Evolutionary conservation across 2,888 invertebrate species (phyloP).

Genomic region (Pemphredon lugubris): DNA sequence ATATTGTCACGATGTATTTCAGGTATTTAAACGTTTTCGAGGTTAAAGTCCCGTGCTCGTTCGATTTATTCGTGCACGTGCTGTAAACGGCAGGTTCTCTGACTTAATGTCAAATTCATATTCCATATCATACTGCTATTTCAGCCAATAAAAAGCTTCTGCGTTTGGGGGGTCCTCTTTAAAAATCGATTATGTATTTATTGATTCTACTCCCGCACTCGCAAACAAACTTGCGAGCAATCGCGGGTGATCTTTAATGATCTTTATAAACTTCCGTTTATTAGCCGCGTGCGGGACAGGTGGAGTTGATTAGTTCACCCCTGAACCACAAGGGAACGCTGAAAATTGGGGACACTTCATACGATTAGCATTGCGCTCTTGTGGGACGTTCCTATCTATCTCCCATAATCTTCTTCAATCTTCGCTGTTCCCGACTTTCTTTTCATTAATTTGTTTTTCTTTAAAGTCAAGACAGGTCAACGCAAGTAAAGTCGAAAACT

Average conservation of each 20-base stretch:
- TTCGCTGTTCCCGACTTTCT: no score
- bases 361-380: no score
- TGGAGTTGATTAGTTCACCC: no score
- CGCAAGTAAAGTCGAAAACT: no score
- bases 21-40: conserved; percentile 16
- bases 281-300: no score
- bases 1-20: not conserved
- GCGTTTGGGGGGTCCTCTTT: conserved; percentile 9
- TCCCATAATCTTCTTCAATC: no score
- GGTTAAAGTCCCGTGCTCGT: conserved; percentile 31
- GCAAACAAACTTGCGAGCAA: not conserved
- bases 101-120: conserved; percentile 32
- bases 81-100: conserved; percentile 12
- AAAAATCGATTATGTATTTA: conserved; percentile 37
- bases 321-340: no score
- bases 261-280: not conserved
- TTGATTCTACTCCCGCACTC: conserved; percentile 24
- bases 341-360: no score
- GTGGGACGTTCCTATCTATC: no score
- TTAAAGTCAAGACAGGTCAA: no score
- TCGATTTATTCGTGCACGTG: conserved; percentile 42
- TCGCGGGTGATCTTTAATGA: no score
- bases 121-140: conserved; percentile 10
- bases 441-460: no score
- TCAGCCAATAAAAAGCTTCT: conserved; percentile 23